Evolutionary conservation across 2,888 invertebrate genomes (phyloP), one percentile per base, ranked within the genome.

Genomic region (Eumerus sabulonum): DNA sequence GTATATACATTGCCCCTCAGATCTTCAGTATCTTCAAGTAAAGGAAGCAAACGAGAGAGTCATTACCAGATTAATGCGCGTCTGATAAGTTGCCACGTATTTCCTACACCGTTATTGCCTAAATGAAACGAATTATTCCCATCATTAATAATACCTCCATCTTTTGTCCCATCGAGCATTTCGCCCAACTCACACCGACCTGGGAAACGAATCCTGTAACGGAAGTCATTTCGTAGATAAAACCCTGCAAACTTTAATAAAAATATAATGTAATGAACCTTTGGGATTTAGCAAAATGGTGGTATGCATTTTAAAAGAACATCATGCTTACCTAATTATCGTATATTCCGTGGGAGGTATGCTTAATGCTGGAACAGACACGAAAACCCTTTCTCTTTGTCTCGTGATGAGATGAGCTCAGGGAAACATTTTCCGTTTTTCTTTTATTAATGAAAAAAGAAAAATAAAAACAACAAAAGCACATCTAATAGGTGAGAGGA

Each of bases 331-430:
- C 66, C 72, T 60, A 66, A 57, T 72, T 62, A 66, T 50, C 54
- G 62, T 57, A 62, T 40, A 42, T 36, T 27, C 19, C 17, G 17
- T n/a, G 51, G 45, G 9, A 51, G 45, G 50, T 38, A 48, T 64
- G 45, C 63, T 53, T 64, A 17, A 47, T 63, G 50, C 35, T 17
- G 44, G 40, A 19, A 2, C 27, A 27, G 54, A 79, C 79, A 74
- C 59, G 79, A 35, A 74, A 79, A 79, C 70, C 74, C 79, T 79
- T 79, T 77, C 57, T 9, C 50, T 60, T 60, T 42, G 45, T 73
- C 57, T 40, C 27, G n/a, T n/a, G n/a, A n/a, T n/a, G n/a, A n/a
- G n/a, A n/a, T n/a, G n/a, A n/a, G n/a, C n/a, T n/a, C n/a, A n/a
- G n/a, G n/a, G n/a, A n/a, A n/a, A 74, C 74, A 73, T 74, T 73